Conservation (phyloP, 1,140 invertebrate species). For the Ruditapes philippinarum region DNA sequence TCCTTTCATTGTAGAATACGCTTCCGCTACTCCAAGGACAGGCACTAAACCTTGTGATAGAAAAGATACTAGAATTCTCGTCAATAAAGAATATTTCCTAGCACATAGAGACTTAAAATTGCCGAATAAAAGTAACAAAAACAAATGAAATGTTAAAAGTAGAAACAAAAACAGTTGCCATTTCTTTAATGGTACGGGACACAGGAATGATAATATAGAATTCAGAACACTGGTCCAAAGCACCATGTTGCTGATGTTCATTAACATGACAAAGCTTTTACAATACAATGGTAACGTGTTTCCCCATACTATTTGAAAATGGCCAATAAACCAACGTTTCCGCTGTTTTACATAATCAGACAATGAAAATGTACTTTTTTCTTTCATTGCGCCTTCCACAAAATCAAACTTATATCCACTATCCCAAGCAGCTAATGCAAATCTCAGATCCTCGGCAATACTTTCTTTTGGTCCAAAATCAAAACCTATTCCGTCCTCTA, state of each 20-base stretch:
- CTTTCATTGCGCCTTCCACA: slow-evolving; percentile 95
- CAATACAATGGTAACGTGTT: slow-evolving; percentile 24
- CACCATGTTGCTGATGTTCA: slow-evolving; percentile 13
- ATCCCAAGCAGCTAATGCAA: slow-evolving; percentile 94
- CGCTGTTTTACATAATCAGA: slow-evolving; percentile 98
- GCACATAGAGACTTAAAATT: not conserved
- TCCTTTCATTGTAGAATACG: not conserved
- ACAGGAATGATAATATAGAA: not conserved
- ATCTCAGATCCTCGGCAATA: slow-evolving; percentile 98
- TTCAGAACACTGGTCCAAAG: slow-evolving; percentile 41
- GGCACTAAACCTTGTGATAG: not conserved
- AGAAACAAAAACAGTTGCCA: not conserved
- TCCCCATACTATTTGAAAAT: slow-evolving; percentile 84
- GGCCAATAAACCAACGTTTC: slow-evolving; percentile 98
- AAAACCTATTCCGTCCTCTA: slow-evolving; percentile 96
- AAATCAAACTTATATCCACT: slow-evolving; percentile 87
- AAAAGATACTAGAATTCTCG: not conserved
- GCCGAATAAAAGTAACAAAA: not conserved
- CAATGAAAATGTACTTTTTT: slow-evolving; percentile 98
- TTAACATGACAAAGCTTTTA: not conserved
- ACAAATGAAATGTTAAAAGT: slow-evolving; percentile 4
- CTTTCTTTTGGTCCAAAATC: slow-evolving; percentile 98
- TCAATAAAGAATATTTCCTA: not conserved
- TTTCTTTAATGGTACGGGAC: slow-evolving; percentile 21
- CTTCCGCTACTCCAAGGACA: not conserved